phyloP scores from a whole-genome alignment of 2,113 vertebrate genomes.

The Numenius arquata region DNA sequence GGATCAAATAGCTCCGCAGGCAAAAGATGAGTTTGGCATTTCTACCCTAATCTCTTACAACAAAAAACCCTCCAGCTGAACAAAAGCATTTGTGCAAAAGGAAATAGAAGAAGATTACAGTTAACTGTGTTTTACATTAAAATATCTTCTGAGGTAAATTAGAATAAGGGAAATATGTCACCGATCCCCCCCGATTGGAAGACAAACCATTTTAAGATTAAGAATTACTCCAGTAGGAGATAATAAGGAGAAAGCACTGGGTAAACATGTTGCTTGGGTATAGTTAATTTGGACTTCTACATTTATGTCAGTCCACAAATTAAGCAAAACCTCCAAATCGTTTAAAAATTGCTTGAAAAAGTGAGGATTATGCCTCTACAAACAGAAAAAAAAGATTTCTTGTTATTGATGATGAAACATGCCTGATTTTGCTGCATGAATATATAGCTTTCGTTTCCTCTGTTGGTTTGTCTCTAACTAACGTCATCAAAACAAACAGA shows the following conservation, averaged over 20 bases:
- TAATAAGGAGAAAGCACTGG: background rate
- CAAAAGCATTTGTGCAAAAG: background rate
- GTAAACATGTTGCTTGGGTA: background rate
- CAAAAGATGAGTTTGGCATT: background rate
- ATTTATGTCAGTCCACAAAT: conserved; percentile 18
- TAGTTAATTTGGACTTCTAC: background rate
- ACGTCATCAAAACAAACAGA: conserved; percentile 59
- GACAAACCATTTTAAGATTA: background rate
- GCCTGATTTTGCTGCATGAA: background rate
- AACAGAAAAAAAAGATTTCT: background rate
- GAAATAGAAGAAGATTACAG: background rate
- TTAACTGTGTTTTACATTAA: background rate
- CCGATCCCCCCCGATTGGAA: background rate
- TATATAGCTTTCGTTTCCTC: background rate
- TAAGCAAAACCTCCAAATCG: background rate
- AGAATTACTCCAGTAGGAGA: background rate
- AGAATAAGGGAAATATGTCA: background rate
- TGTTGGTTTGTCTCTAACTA: conserved; percentile 28
- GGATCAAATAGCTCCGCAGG: background rate
- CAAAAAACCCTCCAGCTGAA: background rate
- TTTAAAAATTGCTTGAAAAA: conserved; percentile 32
- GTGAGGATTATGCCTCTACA: conserved; percentile 32
- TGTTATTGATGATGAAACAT: background rate
- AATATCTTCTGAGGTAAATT: background rate
- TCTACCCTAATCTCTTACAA: background rate